phyloP scores from a whole-genome alignment of 1,140 invertebrate genomes.

The Goniozus legneri region DNA sequence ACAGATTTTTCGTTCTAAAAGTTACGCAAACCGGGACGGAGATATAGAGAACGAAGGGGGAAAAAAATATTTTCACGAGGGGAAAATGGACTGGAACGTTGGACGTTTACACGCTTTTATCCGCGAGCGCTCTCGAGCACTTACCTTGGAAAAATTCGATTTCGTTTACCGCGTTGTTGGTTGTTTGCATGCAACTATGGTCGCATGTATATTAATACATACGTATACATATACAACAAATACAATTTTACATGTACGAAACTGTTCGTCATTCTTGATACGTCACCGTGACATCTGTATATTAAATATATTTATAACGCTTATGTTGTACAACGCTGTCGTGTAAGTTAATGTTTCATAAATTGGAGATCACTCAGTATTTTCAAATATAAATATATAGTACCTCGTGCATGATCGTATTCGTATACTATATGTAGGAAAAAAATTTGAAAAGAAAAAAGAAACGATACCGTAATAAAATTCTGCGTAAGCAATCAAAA shows the following conservation, averaged over 20 bases:
- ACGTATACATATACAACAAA: constrained; percentile 13
- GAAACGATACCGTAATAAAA: no score
- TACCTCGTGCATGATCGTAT: constrained; percentile 23
- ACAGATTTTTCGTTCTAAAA: no score
- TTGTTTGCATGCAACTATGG: constrained; percentile 46
- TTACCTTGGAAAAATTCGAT: constrained; percentile 44
- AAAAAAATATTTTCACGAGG: no score
- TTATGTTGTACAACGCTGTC: constrained; percentile 26
- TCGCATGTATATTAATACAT: constrained; percentile 33
- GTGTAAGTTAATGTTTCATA: constrained; percentile 26
- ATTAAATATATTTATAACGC: constrained; percentile 17
- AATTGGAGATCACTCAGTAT: no score
- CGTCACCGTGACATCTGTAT: constrained; percentile 16
- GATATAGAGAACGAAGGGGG: no score
- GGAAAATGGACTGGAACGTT: constrained; percentile 12
- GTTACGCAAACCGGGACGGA: no score
- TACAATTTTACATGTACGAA: background rate
- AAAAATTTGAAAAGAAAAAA: no score
- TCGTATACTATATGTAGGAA: no score
- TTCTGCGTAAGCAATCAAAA: no score
- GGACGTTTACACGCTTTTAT: constrained; percentile 37
- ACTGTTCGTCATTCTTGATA: constrained; percentile 13
- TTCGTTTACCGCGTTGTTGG: constrained; percentile 39
- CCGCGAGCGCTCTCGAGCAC: constrained; percentile 34
- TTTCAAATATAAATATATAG: constrained; percentile 12